Evolutionary conservation across 2,888 invertebrate genomes (phyloP).

Genomic region (Julus scanicus): DNA sequence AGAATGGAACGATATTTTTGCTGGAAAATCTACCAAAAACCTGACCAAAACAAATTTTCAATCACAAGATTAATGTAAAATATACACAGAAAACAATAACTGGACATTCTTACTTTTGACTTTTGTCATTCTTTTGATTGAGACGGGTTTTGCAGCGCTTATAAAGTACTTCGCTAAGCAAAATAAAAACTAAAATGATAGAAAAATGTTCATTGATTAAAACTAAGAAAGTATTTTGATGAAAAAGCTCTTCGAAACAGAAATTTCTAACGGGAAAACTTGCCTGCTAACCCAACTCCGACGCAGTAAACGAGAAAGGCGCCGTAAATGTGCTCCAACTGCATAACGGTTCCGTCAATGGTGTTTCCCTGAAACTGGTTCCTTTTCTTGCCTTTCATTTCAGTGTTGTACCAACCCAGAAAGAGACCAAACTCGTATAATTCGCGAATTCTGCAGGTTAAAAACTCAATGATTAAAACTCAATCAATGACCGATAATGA

Average conservation of each 20-base stretch:
- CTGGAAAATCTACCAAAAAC: not conserved
- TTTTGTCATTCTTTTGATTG: not conserved
- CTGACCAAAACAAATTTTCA: not conserved
- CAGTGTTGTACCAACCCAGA: not conserved
- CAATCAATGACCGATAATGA: not conserved
- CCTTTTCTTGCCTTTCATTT: not conserved
- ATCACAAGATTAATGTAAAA: not conserved
- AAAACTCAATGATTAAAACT: not conserved
- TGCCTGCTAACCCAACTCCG: not conserved
- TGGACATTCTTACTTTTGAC: not conserved
- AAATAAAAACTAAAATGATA: not conserved
- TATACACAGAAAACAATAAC: not conserved
- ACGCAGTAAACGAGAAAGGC: not conserved
- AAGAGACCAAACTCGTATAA: not conserved
- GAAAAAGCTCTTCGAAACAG: not conserved
- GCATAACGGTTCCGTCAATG: conserved; percentile 5
- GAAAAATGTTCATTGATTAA: not conserved
- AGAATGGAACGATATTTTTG: too few species aligned
- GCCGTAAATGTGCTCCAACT: not conserved
- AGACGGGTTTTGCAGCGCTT: not conserved
- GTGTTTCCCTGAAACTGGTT: not conserved
- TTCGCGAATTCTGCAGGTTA: not conserved
- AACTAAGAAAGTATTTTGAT: not conserved
- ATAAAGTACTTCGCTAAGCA: not conserved
- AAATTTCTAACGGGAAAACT: not conserved